Base-by-base conservation (phyloP, 2,797 vertebrate genomes). In the Acipenser oxyrinchus region DNA sequence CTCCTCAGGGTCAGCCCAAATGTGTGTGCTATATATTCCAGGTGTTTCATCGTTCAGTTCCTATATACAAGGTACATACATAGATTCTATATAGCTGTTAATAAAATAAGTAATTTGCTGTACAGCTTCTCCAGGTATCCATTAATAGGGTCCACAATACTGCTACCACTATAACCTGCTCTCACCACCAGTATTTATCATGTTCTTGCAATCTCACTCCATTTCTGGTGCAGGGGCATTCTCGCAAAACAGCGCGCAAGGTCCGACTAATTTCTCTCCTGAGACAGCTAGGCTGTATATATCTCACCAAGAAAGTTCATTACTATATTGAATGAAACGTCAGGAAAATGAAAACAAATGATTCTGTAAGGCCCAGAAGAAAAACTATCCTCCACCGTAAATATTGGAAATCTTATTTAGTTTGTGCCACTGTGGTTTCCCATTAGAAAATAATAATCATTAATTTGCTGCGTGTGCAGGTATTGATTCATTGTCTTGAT, bases 381-480 rank as follows among this genome's bases (percentile, higher is more conserved):
- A 37, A 51, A 51, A 49, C 58, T 48, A 23, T 48, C 18, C 60
- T 13, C 52, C 62, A n/a, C 71, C 63, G 73, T 76, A 67, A 73
- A 78, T 77, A 74, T 79, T 72, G 74, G 57, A 79, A 65, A 62
- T 76, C 65, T 76, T 75, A 74, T 72, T 77, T 71, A 72, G 75
- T 79, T 49, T 62, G 73, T 59, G 70, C 80, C 74, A 78, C 57
- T 69, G 71, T 82, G 79, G 70, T 63, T 76, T 79, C 76, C 71
- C 72, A 86, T 80, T 73, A 81, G 76, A 73, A 79, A 83, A 81
- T 78, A 82, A 81, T 82, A 75, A 82, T 81, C 78, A 79, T 79
- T 78, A 81, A 51, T 13, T 48, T 67, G 65, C 72, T 49, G 62
- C 65, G 65, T 52, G 63, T 65, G 64, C 59, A 70, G 74, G 51